phyloP scores from a whole-genome alignment of 2,113 vertebrate species.

The Elephantulus edwardii region DNA sequence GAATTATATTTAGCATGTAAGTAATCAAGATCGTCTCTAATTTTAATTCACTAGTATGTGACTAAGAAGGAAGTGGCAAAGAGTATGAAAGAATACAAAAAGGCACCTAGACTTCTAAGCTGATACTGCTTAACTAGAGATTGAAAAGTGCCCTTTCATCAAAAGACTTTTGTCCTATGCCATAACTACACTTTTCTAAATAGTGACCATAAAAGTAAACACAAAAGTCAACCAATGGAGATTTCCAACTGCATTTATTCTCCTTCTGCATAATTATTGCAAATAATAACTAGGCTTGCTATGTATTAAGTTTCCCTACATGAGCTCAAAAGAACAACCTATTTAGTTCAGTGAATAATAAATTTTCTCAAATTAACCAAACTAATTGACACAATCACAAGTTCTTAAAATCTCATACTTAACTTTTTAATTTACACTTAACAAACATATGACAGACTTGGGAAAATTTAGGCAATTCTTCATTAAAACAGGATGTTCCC shows the following conservation, averaged over 20 bases:
- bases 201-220: not conserved
- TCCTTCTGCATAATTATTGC: not conserved
- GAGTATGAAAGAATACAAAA: conserved; percentile 21
- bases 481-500: not conserved
- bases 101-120: not conserved
- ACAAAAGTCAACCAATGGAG: not conserved
- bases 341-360: conserved; percentile 3
- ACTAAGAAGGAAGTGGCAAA: not conserved
- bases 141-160: not conserved
- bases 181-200: not conserved
- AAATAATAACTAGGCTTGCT: conserved; percentile 28
- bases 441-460: not conserved
- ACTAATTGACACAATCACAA: not conserved
- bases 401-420: not conserved
- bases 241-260: conserved; percentile 23
- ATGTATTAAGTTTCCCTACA: not conserved
- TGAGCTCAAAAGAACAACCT: not conserved
- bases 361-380: not conserved
- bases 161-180: not conserved
- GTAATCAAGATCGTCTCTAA: not conserved
- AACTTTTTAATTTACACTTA: conserved; percentile 21
- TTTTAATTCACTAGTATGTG: not conserved
- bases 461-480: conserved; percentile 24
- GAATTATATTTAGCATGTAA: conserved; percentile 11
- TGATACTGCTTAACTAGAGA: not conserved